Conservation (phyloP, 1,140 invertebrate species). For the Choristoneura fumiferana region DNA sequence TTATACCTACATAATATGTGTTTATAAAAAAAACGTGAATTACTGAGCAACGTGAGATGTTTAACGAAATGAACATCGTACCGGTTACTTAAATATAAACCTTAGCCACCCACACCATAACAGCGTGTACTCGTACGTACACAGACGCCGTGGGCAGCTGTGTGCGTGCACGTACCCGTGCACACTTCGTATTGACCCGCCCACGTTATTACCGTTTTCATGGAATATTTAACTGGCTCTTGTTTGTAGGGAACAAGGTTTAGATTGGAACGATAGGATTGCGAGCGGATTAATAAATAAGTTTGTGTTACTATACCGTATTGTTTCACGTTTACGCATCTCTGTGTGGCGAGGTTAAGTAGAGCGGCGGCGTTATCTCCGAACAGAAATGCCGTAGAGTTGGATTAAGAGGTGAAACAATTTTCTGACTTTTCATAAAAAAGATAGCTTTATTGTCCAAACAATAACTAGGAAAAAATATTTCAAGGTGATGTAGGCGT, state of each 20-base stretch:
- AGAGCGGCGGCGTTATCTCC: constrained; percentile 76
- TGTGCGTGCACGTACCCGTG: constrained; percentile 50
- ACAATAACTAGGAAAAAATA: too few species aligned
- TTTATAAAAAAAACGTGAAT: constrained; percentile 64
- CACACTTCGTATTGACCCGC: constrained; percentile 27
- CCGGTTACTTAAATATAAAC: constrained; percentile 57
- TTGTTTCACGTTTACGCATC: constrained; percentile 76
- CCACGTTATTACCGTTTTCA: constrained; percentile 17
- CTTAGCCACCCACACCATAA: constrained; percentile 63
- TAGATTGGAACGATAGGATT: constrained; percentile 23
- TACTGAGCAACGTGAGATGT: constrained; percentile 40
- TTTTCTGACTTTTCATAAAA: too few species aligned
- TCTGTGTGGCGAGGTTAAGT: constrained; percentile 76
- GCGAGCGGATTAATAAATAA: constrained; percentile 27
- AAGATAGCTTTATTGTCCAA: too few species aligned
- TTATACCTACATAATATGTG: background rate
- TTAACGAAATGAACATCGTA: constrained; percentile 50
- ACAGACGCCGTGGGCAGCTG: constrained; percentile 36
- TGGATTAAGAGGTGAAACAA: constrained; percentile 40
- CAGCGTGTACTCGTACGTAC: constrained; percentile 45
- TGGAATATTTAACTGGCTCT: background rate
- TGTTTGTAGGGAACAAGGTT: constrained; percentile 25
- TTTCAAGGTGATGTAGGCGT: too few species aligned
- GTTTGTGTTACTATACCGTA: constrained; percentile 70
- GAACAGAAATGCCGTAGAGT: constrained; percentile 72